A percentile compares a stretch with the other conserved stretches of the same genome.
Conservation (phyloP, 2,113 vertebrate genomes). For the Muntiacus muntjak region DNA sequence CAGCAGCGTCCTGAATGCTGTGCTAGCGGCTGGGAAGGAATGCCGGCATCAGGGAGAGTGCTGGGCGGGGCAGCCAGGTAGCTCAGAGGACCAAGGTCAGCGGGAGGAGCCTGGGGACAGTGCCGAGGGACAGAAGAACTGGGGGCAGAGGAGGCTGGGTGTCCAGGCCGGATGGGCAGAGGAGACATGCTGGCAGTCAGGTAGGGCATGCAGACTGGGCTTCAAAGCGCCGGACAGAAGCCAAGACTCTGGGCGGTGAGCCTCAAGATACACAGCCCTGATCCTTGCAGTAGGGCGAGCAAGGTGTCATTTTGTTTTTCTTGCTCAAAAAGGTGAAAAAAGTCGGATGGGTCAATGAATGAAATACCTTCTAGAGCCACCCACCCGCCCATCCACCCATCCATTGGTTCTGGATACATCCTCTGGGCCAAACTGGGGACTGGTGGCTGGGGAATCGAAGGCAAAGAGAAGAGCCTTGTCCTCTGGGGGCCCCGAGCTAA, state of each 20-base stretch:
- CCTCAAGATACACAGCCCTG: neutral
- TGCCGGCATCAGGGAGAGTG: neutral
- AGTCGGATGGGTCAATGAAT: neutral
- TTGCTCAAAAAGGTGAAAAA: neutral
- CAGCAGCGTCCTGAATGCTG: neutral
- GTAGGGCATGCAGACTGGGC: neutral
- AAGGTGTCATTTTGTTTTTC: neutral
- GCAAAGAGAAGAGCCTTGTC: neutral
- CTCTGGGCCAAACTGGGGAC: neutral
- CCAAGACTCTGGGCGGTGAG: neutral
- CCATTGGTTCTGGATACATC: neutral
- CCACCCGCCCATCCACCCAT: neutral
- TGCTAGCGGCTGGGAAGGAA: neutral
- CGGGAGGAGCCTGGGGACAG: neutral
- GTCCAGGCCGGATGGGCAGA: neutral
- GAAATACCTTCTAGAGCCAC: neutral
- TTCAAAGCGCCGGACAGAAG: neutral
- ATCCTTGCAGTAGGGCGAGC: neutral
- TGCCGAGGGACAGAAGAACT: accelerated
- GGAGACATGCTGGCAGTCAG: neutral
- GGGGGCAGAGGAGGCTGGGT: neutral
- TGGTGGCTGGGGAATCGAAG: neutral
- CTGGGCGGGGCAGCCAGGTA: neutral
- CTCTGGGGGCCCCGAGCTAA: neutral
- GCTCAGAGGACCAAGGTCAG: neutral